Evolutionary conservation across 2,797 vertebrate species (phyloP), one percentile per base, ranked within the genome.

Genomic region (Xiphorhynchus erythropygius): DNA sequence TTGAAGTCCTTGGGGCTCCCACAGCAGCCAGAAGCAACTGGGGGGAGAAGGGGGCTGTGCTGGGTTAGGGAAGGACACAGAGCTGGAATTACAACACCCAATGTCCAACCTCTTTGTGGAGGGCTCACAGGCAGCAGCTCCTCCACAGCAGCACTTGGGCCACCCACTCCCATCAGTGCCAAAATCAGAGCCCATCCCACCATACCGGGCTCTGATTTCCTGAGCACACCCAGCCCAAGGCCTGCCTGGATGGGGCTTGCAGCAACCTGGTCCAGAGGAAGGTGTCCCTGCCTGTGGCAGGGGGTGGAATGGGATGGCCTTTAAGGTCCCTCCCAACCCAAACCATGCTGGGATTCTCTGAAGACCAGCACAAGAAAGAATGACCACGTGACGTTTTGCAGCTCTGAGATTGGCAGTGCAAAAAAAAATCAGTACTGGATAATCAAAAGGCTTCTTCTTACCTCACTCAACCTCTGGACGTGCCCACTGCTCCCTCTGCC

Each of bases 21-120:
- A 94, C 1, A 0, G 89, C 95, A 95, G 95, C 94, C 94, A 93
- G 90, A 95, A 96, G 89, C 13, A 87, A 96, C 94, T 90, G 95
- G 81, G 35, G 87, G 84, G 78, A 33, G 56, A 87, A 87, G 59
- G 44, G 74, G 49, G 30, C 32, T 76, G 0, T 33, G 59, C 90
- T 95, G 93, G 94, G 91, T 87, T 27, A 3, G 27, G 21, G 75
- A 83, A 94, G 53, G 28, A 49, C 79, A 59, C 4, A 0, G 47
- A 78, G n/a, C 11, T 23, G 59, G 78, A 95, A 82, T 71, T 70
- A 49, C 0, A 0, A 16, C 84, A 27, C 73, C 18, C 9, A 89
- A 64, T 0, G 0, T 42, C 10, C 81, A 76, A 39, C 16, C 32
- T 57, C 47, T 53, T 78, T 67, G 19, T 57, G 1, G 28, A 1